Evolutionary conservation across 2,888 invertebrate species (phyloP).

Genomic region (Chymomyza caudatula): DNA sequence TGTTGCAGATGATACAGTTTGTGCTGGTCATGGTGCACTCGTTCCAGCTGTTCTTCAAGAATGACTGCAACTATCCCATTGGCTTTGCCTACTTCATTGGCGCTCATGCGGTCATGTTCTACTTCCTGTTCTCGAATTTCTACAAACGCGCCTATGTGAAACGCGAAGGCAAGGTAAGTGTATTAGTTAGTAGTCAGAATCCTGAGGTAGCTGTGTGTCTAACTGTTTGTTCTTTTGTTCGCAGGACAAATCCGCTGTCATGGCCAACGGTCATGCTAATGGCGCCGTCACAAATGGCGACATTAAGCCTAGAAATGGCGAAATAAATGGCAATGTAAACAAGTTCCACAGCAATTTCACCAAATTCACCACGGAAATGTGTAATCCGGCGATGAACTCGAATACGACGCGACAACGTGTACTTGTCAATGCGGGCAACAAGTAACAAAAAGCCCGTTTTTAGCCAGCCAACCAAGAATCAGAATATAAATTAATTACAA

Average conservation of each 20-base stretch:
- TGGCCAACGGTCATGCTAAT: constrained; percentile 67
- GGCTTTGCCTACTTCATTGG: constrained; percentile 95
- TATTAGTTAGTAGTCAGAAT: background rate
- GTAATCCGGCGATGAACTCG: constrained; percentile 57
- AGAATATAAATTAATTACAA: constrained; percentile 68
- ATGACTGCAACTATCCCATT: constrained; percentile 93
- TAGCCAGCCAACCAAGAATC: constrained; percentile 58
- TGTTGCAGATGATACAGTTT: constrained; percentile 95
- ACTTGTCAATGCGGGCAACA: constrained; percentile 71
- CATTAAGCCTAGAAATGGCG: constrained; percentile 54
- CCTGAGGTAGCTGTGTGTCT: background rate
- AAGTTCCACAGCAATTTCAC: constrained; percentile 66
- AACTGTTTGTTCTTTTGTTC: constrained; percentile 1
- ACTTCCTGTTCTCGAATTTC: constrained; percentile 94
- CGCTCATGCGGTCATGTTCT: constrained; percentile 94
- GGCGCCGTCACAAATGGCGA: constrained; percentile 53
- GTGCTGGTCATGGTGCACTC: constrained; percentile 92
- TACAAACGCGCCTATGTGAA: constrained; percentile 87
- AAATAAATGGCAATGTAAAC: constrained; percentile 55
- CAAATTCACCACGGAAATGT: constrained; percentile 64
- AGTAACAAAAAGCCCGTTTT: constrained; percentile 42
- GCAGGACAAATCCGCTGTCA: constrained; percentile 67
- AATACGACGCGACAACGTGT: constrained; percentile 75
- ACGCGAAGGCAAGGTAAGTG: constrained; percentile 72
- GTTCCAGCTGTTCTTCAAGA: constrained; percentile 89